Conservation (phyloP, 2,888 invertebrate species). For the Muschampia staudingeri region DNA sequence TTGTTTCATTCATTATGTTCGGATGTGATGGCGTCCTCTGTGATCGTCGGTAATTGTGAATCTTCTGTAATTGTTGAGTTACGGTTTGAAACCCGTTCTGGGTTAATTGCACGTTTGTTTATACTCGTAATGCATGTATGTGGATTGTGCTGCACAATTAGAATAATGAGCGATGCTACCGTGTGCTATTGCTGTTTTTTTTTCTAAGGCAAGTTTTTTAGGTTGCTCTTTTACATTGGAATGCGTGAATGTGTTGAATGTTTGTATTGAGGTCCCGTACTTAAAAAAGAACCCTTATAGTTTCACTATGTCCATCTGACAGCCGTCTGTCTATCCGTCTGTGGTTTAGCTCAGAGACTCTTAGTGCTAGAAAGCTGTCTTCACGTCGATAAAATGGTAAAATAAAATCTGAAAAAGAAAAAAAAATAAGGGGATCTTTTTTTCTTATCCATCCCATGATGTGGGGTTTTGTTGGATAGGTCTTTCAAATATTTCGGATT, state of each 20-base stretch:
- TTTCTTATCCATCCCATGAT: too few species aligned
- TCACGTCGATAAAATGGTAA: too few species aligned
- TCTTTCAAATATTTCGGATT: too few species aligned
- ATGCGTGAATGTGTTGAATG: not conserved
- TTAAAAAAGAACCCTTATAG: too few species aligned
- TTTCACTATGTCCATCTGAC: too few species aligned
- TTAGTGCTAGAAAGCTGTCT: too few species aligned
- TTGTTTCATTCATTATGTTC: constrained; percentile 41
- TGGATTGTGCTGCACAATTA: constrained; percentile 44
- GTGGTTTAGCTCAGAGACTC: too few species aligned
- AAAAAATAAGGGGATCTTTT: too few species aligned
- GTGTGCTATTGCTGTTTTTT: constrained; percentile 28
- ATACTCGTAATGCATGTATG: constrained; percentile 39
- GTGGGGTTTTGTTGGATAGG: too few species aligned
- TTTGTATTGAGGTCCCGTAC: too few species aligned
- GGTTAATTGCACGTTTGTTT: constrained; percentile 48
- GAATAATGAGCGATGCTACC: constrained; percentile 33
- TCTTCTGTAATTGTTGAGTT: constrained; percentile 50
- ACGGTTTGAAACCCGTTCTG: constrained; percentile 48
- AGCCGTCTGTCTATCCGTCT: too few species aligned
- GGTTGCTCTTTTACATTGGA: not conserved
- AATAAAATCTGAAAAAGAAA: too few species aligned
- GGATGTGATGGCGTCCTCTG: constrained; percentile 40
- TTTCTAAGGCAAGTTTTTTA: not conserved
- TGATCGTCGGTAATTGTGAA: constrained; percentile 34